Conservation (phyloP, 2,888 invertebrate genomes). For the Tenthredo amoena region DNA sequence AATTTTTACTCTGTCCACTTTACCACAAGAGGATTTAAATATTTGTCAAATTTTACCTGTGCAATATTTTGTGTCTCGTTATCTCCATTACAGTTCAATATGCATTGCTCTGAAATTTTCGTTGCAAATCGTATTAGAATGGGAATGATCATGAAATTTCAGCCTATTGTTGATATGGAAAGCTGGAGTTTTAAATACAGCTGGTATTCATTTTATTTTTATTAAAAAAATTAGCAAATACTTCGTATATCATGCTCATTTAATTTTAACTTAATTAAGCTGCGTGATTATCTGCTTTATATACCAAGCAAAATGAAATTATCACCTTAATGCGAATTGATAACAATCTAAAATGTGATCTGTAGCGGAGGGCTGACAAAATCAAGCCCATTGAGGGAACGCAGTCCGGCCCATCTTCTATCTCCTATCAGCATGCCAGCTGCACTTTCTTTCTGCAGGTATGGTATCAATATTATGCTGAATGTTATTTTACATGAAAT, state of each 20-base stretch:
- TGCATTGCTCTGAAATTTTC: constrained; percentile 3
- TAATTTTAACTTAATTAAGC: background rate
- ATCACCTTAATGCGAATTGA: constrained; percentile 45
- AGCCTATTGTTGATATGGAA: constrained; percentile 46
- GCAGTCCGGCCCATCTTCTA: constrained; percentile 78
- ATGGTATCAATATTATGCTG: constrained; percentile 65
- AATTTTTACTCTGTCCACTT: background rate
- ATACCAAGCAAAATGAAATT: background rate
- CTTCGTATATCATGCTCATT: background rate
- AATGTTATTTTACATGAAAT: constrained; percentile 9
- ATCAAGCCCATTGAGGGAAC: constrained; percentile 74
- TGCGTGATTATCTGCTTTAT: background rate
- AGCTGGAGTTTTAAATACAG: constrained; percentile 55
- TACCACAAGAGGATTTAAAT: background rate
- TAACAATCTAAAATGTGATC: constrained; percentile 67
- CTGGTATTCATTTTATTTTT: constrained; percentile 36
- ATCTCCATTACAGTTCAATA: background rate
- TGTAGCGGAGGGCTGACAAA: constrained; percentile 74
- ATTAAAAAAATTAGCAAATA: background rate
- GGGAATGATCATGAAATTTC: constrained; percentile 46
- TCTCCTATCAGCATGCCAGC: constrained; percentile 83
- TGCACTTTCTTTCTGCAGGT: constrained; percentile 82
- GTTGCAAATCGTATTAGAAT: constrained; percentile 11
- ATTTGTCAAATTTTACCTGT: background rate
- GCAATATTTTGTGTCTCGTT: background rate